A percentile compares a stretch with the other conserved stretches of the same genome.
phyloP scores from a whole-genome alignment of 2,797 vertebrate genomes.

The Euphonia xanthogaster region DNA sequence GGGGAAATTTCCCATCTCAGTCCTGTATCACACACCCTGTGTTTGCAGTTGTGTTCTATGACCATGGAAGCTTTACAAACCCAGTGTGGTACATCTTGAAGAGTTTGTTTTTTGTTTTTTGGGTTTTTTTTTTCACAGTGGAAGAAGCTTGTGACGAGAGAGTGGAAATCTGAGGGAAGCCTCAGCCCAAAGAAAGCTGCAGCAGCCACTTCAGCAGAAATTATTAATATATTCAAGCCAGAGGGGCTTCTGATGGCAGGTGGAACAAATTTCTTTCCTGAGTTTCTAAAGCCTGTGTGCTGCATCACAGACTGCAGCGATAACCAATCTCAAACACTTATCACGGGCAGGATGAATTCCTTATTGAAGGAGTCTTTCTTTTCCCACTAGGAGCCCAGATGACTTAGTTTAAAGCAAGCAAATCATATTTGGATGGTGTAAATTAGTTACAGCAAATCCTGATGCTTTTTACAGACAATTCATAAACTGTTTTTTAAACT shows the following conservation, averaged over 20 bases:
- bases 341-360: not conserved
- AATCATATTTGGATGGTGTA: not conserved
- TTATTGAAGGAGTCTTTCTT: not conserved
- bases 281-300: not conserved
- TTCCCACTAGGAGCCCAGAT: not conserved
- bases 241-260: not conserved
- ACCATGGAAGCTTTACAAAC: not conserved
- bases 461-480: not conserved
- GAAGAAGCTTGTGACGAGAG: not conserved
- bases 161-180: not conserved
- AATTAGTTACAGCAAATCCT: not conserved
- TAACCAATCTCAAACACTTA: not conserved
- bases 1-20: not conserved
- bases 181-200: not conserved
- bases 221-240: not conserved
- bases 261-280: not conserved
- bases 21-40: not conserved
- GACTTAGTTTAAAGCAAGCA: not conserved
- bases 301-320: not conserved
- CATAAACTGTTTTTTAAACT: not conserved
- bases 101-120: not conserved
- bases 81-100: fast-evolving
- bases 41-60: not conserved
- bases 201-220: not conserved
- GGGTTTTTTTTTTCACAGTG: not conserved